Evolutionary conservation across 2,797 vertebrate genomes (phyloP).

Genomic region (Channa striata): DNA sequence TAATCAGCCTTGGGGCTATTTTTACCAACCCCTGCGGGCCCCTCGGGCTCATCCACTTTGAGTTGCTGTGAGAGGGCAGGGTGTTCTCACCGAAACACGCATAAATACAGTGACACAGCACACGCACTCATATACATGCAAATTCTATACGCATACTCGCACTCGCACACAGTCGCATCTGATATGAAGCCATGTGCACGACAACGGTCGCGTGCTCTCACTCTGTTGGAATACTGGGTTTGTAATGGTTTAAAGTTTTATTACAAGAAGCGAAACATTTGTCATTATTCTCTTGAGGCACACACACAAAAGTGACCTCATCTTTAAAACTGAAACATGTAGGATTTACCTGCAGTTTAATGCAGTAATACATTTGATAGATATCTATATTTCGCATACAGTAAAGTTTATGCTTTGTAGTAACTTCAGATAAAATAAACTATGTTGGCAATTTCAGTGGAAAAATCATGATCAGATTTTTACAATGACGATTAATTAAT

Average conservation of each 20-base stretch:
- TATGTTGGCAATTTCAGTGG: too few species aligned
- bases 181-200: conserved; percentile 57
- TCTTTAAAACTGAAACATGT: conserved; percentile 29
- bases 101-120: conserved; percentile 52
- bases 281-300: conserved; percentile 42
- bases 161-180: conserved; percentile 42
- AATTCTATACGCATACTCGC: conserved; percentile 41
- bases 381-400: too few species aligned
- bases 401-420: too few species aligned
- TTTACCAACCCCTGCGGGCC: conserved; percentile 82
- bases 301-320: conserved; percentile 2
- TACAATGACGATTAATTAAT: background rate
- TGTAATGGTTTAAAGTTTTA: conserved; percentile 49
- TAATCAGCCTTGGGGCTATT: conserved; percentile 86
- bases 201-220: conserved; percentile 39
- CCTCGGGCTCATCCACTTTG: conserved; percentile 79
- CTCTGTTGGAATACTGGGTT: conserved; percentile 25
- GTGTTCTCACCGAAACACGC: conserved; percentile 65
- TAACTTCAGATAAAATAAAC: background rate
- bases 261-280: conserved; percentile 28
- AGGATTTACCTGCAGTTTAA: conserved; percentile 7
- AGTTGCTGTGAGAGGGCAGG: conserved; percentile 72
- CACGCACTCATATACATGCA: conserved; percentile 52
- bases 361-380: background rate
- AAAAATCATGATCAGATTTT: too few species aligned